Evolutionary conservation across 1,140 invertebrate species (phyloP).

Genomic region (Heliconius eleuchia): DNA sequence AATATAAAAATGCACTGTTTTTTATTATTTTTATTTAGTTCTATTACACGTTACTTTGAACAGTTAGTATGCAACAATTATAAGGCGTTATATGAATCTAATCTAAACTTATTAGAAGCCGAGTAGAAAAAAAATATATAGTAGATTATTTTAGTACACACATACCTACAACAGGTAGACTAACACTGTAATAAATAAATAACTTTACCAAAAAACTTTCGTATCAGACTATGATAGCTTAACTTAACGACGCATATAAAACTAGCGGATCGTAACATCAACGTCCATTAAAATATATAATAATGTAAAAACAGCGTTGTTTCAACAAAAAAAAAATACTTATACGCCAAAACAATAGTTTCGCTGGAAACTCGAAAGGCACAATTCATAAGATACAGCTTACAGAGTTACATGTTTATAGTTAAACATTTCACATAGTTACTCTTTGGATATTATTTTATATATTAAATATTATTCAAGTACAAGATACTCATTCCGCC

Average conservation of each 20-base stretch:
- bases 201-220: conserved; percentile 22
- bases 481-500: conserved; percentile 9
- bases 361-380: conserved; percentile 70
- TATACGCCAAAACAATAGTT: conserved; percentile 62
- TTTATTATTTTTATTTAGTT: background rate
- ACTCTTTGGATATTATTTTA: conserved; percentile 47
- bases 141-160: background rate
- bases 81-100: background rate
- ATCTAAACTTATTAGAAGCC: background rate
- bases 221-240: conserved; percentile 31
- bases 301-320: conserved; percentile 22
- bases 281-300: conserved; percentile 35
- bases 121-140: conserved; percentile 14
- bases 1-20: background rate
- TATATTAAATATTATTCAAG: conserved; percentile 28
- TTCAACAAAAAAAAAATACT: conserved; percentile 22
- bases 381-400: conserved; percentile 78
- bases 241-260: conserved; percentile 33
- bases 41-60: background rate
- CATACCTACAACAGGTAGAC: conserved; percentile 11
- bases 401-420: conserved; percentile 43
- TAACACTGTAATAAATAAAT: conserved; percentile 40
- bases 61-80: background rate
- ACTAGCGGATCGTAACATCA: conserved; percentile 31
- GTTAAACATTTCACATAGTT: conserved; percentile 40